Percentiles rank a stretch among this genome's conserved stretches.
Evolutionary conservation across 2,888 invertebrate genomes (phyloP).

Genomic region (Morpho achilles): DNA sequence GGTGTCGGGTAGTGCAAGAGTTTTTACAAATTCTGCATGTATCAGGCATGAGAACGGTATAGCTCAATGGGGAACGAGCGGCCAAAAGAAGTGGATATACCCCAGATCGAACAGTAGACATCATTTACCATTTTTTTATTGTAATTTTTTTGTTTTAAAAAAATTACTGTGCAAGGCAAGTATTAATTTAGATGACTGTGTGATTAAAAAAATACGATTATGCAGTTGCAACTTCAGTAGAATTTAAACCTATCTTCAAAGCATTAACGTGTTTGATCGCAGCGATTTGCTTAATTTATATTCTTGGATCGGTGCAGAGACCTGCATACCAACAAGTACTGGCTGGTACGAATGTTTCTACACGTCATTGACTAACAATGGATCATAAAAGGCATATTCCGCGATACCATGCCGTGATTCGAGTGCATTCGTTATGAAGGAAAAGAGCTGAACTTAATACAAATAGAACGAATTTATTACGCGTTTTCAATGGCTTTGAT

Average conservation of each 20-base stretch:
- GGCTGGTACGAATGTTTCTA: conserved; percentile 28
- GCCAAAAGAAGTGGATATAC: too few species aligned
- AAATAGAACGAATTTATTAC: not conserved
- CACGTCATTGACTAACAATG: conserved; percentile 8
- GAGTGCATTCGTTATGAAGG: not conserved
- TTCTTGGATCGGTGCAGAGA: conserved; percentile 25
- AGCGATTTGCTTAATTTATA: conserved; percentile 35
- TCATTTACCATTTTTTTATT: too few species aligned
- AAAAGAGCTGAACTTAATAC: conserved; percentile 1
- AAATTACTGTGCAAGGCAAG: too few species aligned
- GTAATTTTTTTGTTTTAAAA: too few species aligned
- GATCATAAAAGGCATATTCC: conserved; percentile 17
- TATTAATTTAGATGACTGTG: too few species aligned
- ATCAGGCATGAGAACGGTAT: too few species aligned
- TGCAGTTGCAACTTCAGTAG: too few species aligned
- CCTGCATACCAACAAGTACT: conserved; percentile 21
- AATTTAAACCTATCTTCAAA: conserved; percentile 5
- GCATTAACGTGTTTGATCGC: conserved; percentile 33
- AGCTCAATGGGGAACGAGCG: too few species aligned
- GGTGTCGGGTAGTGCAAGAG: too few species aligned
- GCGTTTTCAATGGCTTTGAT: not conserved
- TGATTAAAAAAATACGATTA: too few species aligned
- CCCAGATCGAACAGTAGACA: too few species aligned
- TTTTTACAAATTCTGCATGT: too few species aligned
- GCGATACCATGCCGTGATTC: conserved; percentile 4